These are phyloP conservation scores for Ichneumoninae sp. DNA, from an alignment of 2,888 invertebrate genomes.

Conservation along the genomic window DNA sequence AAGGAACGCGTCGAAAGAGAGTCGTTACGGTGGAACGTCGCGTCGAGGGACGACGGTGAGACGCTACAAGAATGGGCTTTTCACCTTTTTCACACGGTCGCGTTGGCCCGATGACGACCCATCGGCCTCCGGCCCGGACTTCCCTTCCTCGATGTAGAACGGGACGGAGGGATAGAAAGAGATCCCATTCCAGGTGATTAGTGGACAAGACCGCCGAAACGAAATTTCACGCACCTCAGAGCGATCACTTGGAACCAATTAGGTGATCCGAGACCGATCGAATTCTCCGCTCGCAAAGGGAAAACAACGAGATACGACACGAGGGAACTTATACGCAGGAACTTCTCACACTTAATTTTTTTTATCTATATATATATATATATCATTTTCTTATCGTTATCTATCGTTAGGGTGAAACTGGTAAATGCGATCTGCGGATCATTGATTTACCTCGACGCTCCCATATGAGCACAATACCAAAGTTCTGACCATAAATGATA, in stretches of 20 bases:
- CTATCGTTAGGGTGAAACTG: not conserved
- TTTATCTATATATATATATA: not conserved
- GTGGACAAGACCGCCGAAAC: constrained; percentile 58
- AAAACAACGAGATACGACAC: constrained; percentile 34
- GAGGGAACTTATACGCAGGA: not conserved
- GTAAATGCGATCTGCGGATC: not conserved
- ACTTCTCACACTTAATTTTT: not conserved
- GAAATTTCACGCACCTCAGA: constrained; percentile 56
- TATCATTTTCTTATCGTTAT: not conserved
- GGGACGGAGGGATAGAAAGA: not conserved
- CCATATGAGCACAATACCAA: not conserved
- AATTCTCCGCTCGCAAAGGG: constrained; percentile 32
- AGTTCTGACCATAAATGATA: not conserved
- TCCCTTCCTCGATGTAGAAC: constrained; percentile 41
- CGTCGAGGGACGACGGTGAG: constrained; percentile 30
- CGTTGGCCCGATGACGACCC: not conserved
- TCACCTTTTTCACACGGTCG: constrained; percentile 63
- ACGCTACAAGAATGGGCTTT: constrained; percentile 51
- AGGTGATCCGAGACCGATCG: constrained; percentile 53
- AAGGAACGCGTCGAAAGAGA: constrained; percentile 19
- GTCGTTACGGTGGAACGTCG: constrained; percentile 38
- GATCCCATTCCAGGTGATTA: constrained; percentile 55
- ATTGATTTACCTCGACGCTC: no score
- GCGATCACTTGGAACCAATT: constrained; percentile 59
- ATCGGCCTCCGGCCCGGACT: not conserved